Evolutionary conservation across 1,140 invertebrate genomes (phyloP).

Genomic region (Formica selysi): DNA sequence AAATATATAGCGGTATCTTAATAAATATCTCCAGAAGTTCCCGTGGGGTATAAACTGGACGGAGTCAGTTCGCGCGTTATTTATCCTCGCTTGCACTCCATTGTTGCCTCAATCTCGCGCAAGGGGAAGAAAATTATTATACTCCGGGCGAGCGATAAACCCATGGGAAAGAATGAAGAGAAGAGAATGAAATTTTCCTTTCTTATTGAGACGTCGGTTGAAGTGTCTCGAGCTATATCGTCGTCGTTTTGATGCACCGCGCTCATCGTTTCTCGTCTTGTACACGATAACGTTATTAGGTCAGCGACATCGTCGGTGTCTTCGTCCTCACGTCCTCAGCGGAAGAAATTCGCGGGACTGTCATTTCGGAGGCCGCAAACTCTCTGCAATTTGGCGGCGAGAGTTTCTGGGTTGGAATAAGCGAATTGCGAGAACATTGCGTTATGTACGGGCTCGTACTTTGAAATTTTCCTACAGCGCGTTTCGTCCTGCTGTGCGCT

Average conservation of each 20-base stretch:
- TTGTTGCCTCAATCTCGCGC: constrained; percentile 57
- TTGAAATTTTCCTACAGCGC: constrained; percentile 32
- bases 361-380: not conserved
- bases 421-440: constrained; percentile 51
- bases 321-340: not conserved
- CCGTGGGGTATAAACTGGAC: constrained; percentile 11
- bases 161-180: constrained; percentile 14
- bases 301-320: constrained; percentile 1
- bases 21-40: constrained; percentile 45
- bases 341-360: constrained; percentile 31
- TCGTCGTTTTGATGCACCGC: constrained; percentile 30
- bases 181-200: constrained; percentile 56
- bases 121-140: constrained; percentile 50
- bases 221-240: constrained; percentile 32
- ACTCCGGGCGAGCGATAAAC: constrained; percentile 49
- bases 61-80: constrained; percentile 42
- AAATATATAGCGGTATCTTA: constrained; percentile 38
- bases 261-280: constrained; percentile 15
- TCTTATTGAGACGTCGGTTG: constrained; percentile 69
- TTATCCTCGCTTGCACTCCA: constrained; percentile 43
- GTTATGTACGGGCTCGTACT: constrained; percentile 46
- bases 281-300: constrained; percentile 62
- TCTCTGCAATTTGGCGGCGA: not conserved
- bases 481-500: constrained; percentile 4
- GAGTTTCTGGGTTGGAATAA: constrained; percentile 56